phyloP scores from a whole-genome alignment of 2,113 vertebrate genomes.

The Otis tarda region DNA sequence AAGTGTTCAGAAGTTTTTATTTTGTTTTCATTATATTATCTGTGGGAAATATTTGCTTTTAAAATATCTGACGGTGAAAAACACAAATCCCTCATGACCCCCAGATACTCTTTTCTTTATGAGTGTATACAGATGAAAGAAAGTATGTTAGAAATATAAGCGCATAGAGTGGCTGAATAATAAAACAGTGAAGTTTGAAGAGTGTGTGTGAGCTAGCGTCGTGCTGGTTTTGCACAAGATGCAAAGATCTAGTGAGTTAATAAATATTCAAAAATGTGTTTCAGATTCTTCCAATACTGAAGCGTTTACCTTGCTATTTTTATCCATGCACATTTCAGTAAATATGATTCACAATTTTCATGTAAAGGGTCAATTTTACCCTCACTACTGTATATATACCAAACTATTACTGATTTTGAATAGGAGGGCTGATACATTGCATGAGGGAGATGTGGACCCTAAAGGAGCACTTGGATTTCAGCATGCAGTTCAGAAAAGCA shows the following conservation, averaged over 20 bases:
- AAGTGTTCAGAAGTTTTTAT: neutral
- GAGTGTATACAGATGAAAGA: neutral
- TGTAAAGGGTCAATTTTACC: neutral
- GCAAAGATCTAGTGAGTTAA: neutral
- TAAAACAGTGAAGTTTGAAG: neutral
- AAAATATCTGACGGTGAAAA: constrained; percentile 27
- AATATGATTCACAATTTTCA: neutral
- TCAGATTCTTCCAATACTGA: neutral
- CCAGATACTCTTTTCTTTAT: constrained; percentile 8
- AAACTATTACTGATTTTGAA: neutral
- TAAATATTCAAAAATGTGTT: neutral
- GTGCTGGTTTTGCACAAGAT: neutral
- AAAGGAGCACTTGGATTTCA: neutral
- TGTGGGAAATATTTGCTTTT: constrained; percentile 54
- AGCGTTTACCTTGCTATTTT: neutral
- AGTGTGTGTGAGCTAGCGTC: neutral
- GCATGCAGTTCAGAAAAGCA: neutral
- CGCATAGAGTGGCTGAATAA: neutral
- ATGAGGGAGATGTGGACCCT: neutral
- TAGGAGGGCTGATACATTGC: neutral
- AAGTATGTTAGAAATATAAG: constrained; percentile 11
- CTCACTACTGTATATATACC: neutral
- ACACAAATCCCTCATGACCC: neutral
- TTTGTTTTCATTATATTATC: constrained; percentile 36
- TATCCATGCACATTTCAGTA: neutral